These are phyloP conservation scores for Drosophila mulleri DNA, from an alignment of 2,888 invertebrate species.

Conservation along the genomic window DNA sequence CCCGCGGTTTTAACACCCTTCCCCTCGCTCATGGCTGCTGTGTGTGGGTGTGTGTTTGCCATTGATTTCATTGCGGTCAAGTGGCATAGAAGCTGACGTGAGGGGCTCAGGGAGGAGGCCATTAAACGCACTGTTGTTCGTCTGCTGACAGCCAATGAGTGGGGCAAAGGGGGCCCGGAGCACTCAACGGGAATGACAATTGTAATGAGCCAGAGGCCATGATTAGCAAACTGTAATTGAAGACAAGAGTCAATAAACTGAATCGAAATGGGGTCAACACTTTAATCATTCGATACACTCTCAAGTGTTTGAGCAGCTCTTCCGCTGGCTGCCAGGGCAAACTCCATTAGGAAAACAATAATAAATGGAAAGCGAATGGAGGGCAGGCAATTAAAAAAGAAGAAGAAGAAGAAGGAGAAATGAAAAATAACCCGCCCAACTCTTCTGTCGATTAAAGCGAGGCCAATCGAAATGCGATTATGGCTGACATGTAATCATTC, in stretches of 20 bases:
- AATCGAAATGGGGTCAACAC: conserved; percentile 47
- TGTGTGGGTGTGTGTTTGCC: conserved; percentile 11
- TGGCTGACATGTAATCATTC: conserved; percentile 45
- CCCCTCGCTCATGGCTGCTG: conserved; percentile 10
- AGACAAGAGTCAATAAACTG: conserved; percentile 50
- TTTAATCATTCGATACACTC: conserved; percentile 14
- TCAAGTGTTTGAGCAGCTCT: conserved; percentile 46
- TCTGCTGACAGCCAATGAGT: background rate
- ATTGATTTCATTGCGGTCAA: conserved; percentile 68
- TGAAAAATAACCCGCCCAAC: background rate
- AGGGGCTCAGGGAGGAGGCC: conserved; percentile 4
- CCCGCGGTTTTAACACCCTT: conserved; percentile 45
- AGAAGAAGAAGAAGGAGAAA: too few relatives aligned
- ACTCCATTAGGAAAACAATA: conserved; percentile 44
- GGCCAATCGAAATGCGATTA: conserved; percentile 51
- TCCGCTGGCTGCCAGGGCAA: conserved; percentile 22
- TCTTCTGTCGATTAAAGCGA: conserved; percentile 23
- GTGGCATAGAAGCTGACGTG: conserved; percentile 33
- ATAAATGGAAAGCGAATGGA: conserved; percentile 12
- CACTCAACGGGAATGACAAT: conserved; percentile 64
- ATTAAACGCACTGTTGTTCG: conserved; percentile 46
- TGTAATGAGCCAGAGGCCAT: conserved; percentile 55
- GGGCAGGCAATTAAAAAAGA: conserved; percentile 30
- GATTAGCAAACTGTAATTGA: conserved; percentile 63
- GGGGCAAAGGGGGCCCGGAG: background rate